Evolutionary conservation across 2,113 vertebrate species (phyloP), one percentile per base, ranked within the genome.

Genomic region (Eulemur rufifrons): DNA sequence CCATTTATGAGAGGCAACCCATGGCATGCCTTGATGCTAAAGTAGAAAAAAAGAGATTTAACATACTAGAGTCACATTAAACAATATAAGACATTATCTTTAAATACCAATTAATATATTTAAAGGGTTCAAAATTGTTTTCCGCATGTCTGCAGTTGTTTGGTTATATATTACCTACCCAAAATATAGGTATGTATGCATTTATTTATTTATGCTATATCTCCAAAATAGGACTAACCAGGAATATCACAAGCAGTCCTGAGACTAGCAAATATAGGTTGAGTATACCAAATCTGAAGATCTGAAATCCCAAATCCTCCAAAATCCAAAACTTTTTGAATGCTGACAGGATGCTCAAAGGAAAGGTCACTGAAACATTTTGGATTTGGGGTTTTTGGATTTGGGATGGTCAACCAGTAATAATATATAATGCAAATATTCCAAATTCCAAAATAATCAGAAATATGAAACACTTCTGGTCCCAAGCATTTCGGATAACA

Each of bases 1-100:
- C 99, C 99, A 2, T 99, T 99, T 97, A 99, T 99, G 96, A 99
- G 99, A 95, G 99, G 99, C 96, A 99, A 98, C 6, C 99, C 99
- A 95, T 99, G 99, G 98, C 99, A 99, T 91, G 99, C 99, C 80
- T 99, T 99, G 98, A 99, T 99, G 91, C 99, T 99, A 93, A 61
- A 96, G 93, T 64, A 81, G 89, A 98, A 81, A 37, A 73, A 83
- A 97, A 85, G 39, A 2, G 88, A 50, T 89, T 97, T 32, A 98
- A 91, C 37, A 34, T 94, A 89, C 68, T 13, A 95, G n/a, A 89
- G 21, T 73, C 61, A 86, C 61, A 37, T 78, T 78, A 73, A 80
- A 59, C 27, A 64, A 95, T 0, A 92, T 74, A 81, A 93, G 90
- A 81, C 50, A 91, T 59, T 69, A 85, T 45, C 14, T 69, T 93